A percentile compares a stretch with the other conserved stretches of the same genome.
These are phyloP conservation scores for Odobenus rosmarus DNA, from an alignment of 2,113 vertebrate genomes.

Conservation along the genomic window DNA sequence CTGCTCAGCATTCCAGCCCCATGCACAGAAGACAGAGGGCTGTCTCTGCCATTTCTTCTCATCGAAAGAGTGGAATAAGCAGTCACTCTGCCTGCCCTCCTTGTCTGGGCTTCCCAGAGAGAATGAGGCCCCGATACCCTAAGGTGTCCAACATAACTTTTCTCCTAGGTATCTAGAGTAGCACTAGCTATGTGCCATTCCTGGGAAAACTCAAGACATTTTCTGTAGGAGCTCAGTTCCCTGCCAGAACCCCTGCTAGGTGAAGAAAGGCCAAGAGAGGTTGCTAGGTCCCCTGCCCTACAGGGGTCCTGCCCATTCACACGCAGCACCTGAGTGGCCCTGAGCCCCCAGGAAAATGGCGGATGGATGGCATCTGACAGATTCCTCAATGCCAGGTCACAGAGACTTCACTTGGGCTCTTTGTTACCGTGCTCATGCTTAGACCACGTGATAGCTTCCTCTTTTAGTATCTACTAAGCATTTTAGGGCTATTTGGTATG, in stretches of 20 bases:
- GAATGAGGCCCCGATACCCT: not conserved
- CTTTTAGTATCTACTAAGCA: not conserved
- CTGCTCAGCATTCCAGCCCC: fast-evolving
- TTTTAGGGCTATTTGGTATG: not conserved
- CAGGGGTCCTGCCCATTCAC: not conserved
- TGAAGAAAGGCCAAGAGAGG: not conserved
- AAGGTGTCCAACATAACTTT: fast-evolving
- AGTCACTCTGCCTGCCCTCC: not conserved
- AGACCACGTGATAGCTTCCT: fast-evolving
- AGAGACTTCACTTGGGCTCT: not conserved
- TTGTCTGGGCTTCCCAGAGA: not conserved
- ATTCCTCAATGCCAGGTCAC: not conserved
- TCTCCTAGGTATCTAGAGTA: not conserved
- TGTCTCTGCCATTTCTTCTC: not conserved
- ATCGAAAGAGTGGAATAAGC: fast-evolving
- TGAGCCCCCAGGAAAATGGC: not conserved
- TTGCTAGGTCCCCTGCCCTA: too few relatives aligned
- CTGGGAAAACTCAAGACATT: not conserved
- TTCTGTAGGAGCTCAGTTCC: not conserved
- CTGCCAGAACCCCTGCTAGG: too few relatives aligned
- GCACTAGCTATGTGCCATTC: not conserved
- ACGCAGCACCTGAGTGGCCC: fast-evolving
- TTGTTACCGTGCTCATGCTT: not conserved
- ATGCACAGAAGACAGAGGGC: fast-evolving
- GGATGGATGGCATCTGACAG: not conserved